phyloP scores from a whole-genome alignment of 2,113 vertebrate genomes.

The Rhinogobius similis region DNA sequence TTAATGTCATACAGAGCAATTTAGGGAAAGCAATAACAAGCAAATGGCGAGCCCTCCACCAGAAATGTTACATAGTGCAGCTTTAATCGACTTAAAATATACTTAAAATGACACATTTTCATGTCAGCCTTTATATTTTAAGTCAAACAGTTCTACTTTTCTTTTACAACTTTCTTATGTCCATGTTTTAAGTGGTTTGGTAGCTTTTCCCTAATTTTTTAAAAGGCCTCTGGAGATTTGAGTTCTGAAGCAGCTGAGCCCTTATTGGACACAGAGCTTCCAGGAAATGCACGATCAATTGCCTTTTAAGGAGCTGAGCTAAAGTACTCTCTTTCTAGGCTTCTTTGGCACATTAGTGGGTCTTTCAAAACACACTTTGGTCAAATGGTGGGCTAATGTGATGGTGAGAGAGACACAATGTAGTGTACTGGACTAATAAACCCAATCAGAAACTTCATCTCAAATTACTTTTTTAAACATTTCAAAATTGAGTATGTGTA shows the following conservation, averaged over 20 bases:
- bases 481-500: neutral
- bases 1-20: too few species aligned
- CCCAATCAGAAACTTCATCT: neutral
- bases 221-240: slow-evolving; percentile 30
- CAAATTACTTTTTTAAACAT: too few species aligned
- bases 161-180: neutral
- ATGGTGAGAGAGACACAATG: neutral
- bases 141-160: neutral
- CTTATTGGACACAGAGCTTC: slow-evolving; percentile 33
- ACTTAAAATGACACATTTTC: too few species aligned
- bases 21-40: too few species aligned
- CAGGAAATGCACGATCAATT: slow-evolving; percentile 42
- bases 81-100: too few species aligned
- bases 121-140: too few species aligned
- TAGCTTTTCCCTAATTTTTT: slow-evolving; percentile 10
- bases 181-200: neutral
- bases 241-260: slow-evolving; percentile 26
- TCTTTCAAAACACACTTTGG: neutral
- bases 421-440: neutral
- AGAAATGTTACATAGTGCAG: too few species aligned
- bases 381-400: neutral
- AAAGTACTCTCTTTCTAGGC: slow-evolving; percentile 7
- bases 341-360: slow-evolving; percentile 3
- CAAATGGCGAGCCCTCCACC: too few species aligned
- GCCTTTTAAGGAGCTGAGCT: slow-evolving; percentile 21